Base-by-base conservation (phyloP, 1,140 invertebrate genomes). In the Oryctes rhinoceros region DNA sequence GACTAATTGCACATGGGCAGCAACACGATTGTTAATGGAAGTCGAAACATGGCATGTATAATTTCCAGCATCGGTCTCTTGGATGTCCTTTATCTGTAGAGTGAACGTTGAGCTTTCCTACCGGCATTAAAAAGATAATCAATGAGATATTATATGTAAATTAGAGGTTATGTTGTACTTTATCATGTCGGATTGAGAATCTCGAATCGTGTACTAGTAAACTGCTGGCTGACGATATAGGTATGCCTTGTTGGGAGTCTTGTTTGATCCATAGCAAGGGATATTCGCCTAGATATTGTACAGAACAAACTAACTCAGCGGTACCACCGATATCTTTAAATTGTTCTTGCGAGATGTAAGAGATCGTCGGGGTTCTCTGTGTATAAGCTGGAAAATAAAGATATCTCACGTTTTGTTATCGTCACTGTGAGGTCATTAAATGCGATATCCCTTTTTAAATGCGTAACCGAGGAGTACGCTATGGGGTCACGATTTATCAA, bases 261-360 rank as follows among this genome's bases (percentile, higher is more conserved):
- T 88, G 87, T 87, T 91, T 91, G 47, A 91, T 93, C 95, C 96
- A 98, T 48, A 96, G 84, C 20, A 97, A 93, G 9, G 94, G 93
- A 88, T 95, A 97, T 76, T 96, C 95, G 84, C 93, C 90, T 1
- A 93, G 93, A 89, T 97, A 97, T 84, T 97, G 95, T 4, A 97
- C 96, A 0, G 95, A 96, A 87, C 96, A 98, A 78, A 94, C 92
- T 77, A 98, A 89, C 85, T 97, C 95, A 0, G 96, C 95, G 13
- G 94, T 94, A 37, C 94, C 94, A 1, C 96, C 96, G 83, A 98
- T 97, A 88, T 97, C 95, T 85, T 95, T 94, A 65, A 97, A 96
- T 89, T 97, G 95, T 87, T 96, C 94, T 86, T 96, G 95, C 0
- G 95, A 95, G 82, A 97, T 97, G 82, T 96, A 94, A 0, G 96